phyloP scores from a whole-genome alignment of 2,888 invertebrate genomes.

The Latrodectus elegans region DNA sequence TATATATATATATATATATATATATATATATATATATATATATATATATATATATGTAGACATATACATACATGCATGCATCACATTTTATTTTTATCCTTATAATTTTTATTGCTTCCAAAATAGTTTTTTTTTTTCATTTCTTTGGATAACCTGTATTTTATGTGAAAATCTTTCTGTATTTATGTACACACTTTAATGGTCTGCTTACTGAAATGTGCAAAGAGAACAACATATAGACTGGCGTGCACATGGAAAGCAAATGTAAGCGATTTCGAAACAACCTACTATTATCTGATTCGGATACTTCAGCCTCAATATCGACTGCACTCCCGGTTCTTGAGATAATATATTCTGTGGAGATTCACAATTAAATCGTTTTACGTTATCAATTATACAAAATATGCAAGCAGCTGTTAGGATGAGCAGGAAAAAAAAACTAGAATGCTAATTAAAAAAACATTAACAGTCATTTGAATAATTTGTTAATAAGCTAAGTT shows the following conservation, averaged over 20 bases:
- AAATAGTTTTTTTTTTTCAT: no score
- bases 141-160: no score
- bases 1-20: no score
- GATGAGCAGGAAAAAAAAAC: not conserved
- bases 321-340: conserved; percentile 66
- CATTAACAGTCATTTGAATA: not conserved
- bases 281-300: conserved; percentile 67
- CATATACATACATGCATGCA: no score
- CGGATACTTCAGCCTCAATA: conserved; percentile 65
- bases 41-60: no score
- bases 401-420: not conserved
- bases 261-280: conserved; percentile 57
- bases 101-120: no score
- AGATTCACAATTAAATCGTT: conserved; percentile 43
- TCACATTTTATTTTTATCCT: no score
- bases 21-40: no score
- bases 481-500: no score
- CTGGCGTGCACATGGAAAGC: conserved; percentile 57
- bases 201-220: conserved; percentile 30
- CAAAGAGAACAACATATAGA: conserved; percentile 53
- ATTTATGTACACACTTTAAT: not conserved
- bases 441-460: not conserved
- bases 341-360: conserved; percentile 67
- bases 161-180: no score
- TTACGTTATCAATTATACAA: conserved; percentile 2